Evolutionary conservation across 2,888 invertebrate genomes (phyloP), one percentile per base, ranked within the genome.

Genomic region (Lepeophtheirus nordmannii): DNA sequence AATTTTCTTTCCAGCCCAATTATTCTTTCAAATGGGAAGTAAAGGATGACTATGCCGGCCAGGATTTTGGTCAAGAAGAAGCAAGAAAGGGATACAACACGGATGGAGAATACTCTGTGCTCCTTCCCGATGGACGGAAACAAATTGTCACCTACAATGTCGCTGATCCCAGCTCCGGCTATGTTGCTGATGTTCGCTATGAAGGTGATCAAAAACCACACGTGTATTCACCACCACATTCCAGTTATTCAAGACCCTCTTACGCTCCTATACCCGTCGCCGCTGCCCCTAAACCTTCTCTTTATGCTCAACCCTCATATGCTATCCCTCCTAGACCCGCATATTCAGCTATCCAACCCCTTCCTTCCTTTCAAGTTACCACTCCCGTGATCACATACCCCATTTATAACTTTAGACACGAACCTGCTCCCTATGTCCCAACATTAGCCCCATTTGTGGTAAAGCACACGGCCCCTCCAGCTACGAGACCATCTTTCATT

Each of bases 171-270:
- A 38, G 38, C 14, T 22, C 60, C 17, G 60, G 60, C 17, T 60
- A 37, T 7, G 60, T 60, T 23, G 60, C 60, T 38, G 60, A 60
- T 60, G 60, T 60, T 14, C 60, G 60, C 37, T 60, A 60, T 60
- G 60, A 60, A 30, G 60, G 60, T 11, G 60, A 60, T 20, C 37
- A 23, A 17, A 60, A 37, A 23, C 37, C 30, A 17, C 9, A 57
- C n/a, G 22, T 11, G 1, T 57, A 57, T 14, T 20, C 20, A 23
- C n/a, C 57, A 20, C 20, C 20, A 1, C 9, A 20, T 8, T 20
- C n/a, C n/a, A 11, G 10, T 23, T 60, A 60, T 22, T 17, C 60
- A 17, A 22, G 30, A 30, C 60, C 60, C 3, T 23, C 60, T 8
- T 57, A 57, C 23, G 22, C 22, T 11, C 22, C 57, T 57, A n/a